These are phyloP conservation scores for Pseudorhombus dupliciocellatus DNA, from an alignment of 2,113 vertebrate species.

Conservation along the genomic window DNA sequence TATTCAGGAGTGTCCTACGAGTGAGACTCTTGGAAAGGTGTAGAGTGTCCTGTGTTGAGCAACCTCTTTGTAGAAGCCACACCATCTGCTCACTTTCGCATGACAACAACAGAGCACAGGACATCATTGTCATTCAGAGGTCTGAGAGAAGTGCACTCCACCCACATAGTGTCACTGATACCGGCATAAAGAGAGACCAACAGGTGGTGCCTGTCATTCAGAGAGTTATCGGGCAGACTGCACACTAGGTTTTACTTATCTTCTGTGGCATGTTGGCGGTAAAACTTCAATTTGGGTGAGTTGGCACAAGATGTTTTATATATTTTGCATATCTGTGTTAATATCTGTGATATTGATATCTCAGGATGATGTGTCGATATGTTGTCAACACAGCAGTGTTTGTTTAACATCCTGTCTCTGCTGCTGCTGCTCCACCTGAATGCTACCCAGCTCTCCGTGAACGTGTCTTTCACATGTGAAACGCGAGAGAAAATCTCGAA, in stretches of 20 bases:
- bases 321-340: too few relatives aligned
- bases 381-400: too few relatives aligned
- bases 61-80: slow-evolving; percentile 38
- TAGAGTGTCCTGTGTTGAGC: slow-evolving; percentile 47
- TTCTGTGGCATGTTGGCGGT: slow-evolving; percentile 45
- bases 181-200: slow-evolving; percentile 43
- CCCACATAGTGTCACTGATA: slow-evolving; percentile 64
- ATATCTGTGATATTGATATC: too few relatives aligned
- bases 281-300: slow-evolving; percentile 53
- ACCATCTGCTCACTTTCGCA: slow-evolving; percentile 38
- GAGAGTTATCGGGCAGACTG: slow-evolving; percentile 3
- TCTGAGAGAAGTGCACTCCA: slow-evolving; percentile 46
- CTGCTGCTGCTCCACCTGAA: too few relatives aligned
- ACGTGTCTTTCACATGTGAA: too few relatives aligned
- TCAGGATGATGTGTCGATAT: too few relatives aligned
- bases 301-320: neutral
- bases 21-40: slow-evolving; percentile 49
- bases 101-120: slow-evolving; percentile 46
- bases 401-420: too few relatives aligned
- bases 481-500: too few relatives aligned
- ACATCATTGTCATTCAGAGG: slow-evolving; percentile 40
- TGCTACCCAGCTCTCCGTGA: too few relatives aligned
- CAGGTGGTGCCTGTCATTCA: slow-evolving; percentile 58
- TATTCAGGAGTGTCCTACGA: slow-evolving; percentile 42
- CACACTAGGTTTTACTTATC: neutral